Percentiles rank a stretch among this genome's conserved stretches.
These are phyloP conservation scores for Oreortyx pictus DNA, from an alignment of 2,797 vertebrate genomes.

Conservation along the genomic window DNA sequence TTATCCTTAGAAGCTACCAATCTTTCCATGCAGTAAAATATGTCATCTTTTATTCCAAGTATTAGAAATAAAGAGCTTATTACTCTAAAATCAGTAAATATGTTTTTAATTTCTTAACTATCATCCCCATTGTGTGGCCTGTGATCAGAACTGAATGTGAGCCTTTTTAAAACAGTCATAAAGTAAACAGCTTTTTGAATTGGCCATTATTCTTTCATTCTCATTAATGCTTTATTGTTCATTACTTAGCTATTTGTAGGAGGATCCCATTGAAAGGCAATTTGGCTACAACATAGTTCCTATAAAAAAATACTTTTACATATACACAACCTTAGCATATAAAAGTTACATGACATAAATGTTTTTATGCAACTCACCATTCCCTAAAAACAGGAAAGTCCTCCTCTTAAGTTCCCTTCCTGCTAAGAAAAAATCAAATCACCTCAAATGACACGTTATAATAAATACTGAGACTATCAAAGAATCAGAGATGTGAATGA, in stretches of 20 bases:
- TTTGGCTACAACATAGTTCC: background rate
- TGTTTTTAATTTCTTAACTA: background rate
- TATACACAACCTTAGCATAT: background rate
- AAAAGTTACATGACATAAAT: background rate
- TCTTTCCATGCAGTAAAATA: background rate
- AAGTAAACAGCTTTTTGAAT: conserved; percentile 28
- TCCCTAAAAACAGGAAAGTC: background rate
- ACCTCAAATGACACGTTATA: background rate
- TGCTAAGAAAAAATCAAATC: background rate
- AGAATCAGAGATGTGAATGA: background rate
- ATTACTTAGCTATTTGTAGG: conserved; percentile 7
- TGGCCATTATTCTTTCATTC: conserved; percentile 14
- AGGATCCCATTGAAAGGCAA: background rate
- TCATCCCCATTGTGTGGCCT: background rate
- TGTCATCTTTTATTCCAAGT: background rate
- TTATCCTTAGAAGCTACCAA: background rate
- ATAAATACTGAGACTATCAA: background rate
- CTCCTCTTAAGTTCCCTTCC: background rate
- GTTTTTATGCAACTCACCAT: background rate
- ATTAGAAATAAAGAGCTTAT: background rate
- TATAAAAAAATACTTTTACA: background rate
- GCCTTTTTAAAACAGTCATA: background rate
- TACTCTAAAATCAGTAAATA: background rate
- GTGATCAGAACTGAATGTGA: background rate
- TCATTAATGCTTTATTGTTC: conserved; percentile 10